Conservation (phyloP, 2,888 invertebrate species). For the Nyleta sp. region DNA sequence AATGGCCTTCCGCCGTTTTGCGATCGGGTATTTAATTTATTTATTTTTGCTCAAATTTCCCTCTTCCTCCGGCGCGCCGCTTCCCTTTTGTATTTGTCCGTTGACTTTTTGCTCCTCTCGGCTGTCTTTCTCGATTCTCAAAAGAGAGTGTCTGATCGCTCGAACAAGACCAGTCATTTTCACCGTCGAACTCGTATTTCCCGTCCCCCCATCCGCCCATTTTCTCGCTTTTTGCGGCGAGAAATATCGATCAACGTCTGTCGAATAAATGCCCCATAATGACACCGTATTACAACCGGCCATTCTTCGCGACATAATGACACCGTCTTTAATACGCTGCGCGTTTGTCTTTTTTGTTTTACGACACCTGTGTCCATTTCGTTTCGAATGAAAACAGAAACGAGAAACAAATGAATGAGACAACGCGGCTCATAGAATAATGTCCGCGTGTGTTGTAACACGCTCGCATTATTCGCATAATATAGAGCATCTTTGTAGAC, state of each 20-base stretch:
- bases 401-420: slow-evolving; percentile 16
- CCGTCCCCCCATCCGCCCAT: slow-evolving; percentile 64
- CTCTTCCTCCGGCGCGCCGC: slow-evolving; percentile 53
- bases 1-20: slow-evolving; percentile 75
- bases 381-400: slow-evolving; percentile 33
- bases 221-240: slow-evolving; percentile 58
- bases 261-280: slow-evolving; percentile 63
- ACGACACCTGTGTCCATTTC: slow-evolving; percentile 45
- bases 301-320: slow-evolving; percentile 65
- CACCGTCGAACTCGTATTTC: slow-evolving; percentile 68
- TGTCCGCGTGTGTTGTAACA: not conserved
- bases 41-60: slow-evolving; percentile 64
- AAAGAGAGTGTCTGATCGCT: slow-evolving; percentile 66
- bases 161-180: slow-evolving; percentile 68
- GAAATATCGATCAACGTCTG: slow-evolving; percentile 65
- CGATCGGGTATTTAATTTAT: slow-evolving; percentile 69
- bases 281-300: slow-evolving; percentile 55
- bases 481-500: not conserved
- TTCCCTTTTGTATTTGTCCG: slow-evolving; percentile 60
- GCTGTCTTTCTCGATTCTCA: slow-evolving; percentile 64
- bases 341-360: slow-evolving; percentile 44
- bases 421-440: slow-evolving; percentile 6
- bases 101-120: slow-evolving; percentile 57
- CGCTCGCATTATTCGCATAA: not conserved
- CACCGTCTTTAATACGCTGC: slow-evolving; percentile 51